Evolutionary conservation across 2,113 vertebrate genomes (phyloP).

Genomic region (Neogobius melanostomus): DNA sequence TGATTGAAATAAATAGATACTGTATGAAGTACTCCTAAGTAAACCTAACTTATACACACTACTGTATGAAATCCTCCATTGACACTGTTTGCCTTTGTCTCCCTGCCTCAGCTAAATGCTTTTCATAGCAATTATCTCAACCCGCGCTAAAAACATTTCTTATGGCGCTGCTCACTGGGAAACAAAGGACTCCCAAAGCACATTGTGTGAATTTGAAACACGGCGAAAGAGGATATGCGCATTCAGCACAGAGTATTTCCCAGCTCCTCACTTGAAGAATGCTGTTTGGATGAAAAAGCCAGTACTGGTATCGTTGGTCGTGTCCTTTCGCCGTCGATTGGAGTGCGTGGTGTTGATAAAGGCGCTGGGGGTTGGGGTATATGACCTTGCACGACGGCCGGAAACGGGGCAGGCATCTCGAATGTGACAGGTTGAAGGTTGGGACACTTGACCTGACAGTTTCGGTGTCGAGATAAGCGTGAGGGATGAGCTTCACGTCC

Average conservation of each 20-base stretch:
- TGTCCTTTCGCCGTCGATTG: conserved; percentile 20
- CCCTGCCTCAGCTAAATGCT: conserved; percentile 4
- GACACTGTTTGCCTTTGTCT: neutral
- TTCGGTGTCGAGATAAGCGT: conserved; percentile 70
- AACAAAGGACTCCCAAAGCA: conserved; percentile 25
- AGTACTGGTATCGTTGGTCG: conserved; percentile 13
- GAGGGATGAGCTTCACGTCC: conserved; percentile 61
- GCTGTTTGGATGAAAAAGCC: conserved; percentile 17
- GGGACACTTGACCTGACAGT: conserved; percentile 62
- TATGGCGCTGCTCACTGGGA: conserved; percentile 12
- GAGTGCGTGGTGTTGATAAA: conserved; percentile 58
- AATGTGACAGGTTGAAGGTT: conserved; percentile 73
- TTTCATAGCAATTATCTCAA: conserved; percentile 31
- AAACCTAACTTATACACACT: neutral
- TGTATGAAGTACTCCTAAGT: neutral
- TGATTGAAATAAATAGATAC: too few species aligned
- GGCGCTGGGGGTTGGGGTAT: conserved; percentile 17
- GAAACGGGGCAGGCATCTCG: conserved; percentile 54
- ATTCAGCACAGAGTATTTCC: conserved; percentile 36
- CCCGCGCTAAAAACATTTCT: conserved; percentile 48
- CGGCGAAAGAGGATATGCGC: conserved; percentile 37
- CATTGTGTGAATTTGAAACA: conserved; percentile 11
- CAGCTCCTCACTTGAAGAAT: conserved; percentile 30
- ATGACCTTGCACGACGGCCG: conserved; percentile 60
- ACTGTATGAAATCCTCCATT: neutral